phyloP scores from a whole-genome alignment of 2,113 vertebrate species.

The Pseudorhombus dupliciocellatus region DNA sequence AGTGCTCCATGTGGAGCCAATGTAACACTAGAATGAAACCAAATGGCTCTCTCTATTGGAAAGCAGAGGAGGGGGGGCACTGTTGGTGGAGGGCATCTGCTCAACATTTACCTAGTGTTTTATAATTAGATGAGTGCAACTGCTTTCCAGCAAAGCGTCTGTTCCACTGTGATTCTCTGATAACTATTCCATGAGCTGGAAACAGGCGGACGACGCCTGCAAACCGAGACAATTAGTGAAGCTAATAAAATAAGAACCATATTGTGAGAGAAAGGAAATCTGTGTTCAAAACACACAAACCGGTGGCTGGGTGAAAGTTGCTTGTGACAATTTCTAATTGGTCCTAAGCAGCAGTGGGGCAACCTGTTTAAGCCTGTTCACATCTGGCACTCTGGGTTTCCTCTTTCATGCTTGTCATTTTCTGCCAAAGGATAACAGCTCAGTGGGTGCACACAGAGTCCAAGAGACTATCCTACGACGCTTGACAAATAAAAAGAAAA shows the following conservation, averaged over 20 bases:
- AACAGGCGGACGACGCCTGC: conserved; percentile 49
- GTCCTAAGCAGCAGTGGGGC: conserved; percentile 61
- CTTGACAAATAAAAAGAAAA: neutral
- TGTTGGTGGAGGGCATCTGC: conserved; percentile 78
- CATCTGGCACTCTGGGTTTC: conserved; percentile 61
- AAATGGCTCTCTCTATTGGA: conserved; percentile 80
- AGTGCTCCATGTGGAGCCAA: conserved; percentile 70
- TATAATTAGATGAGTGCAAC: conserved; percentile 82
- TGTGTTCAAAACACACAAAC: conserved; percentile 62
- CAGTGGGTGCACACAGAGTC: conserved; percentile 22
- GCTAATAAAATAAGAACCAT: conserved; percentile 73
- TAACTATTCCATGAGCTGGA: conserved; percentile 62
- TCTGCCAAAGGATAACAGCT: conserved; percentile 48
- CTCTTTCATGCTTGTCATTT: conserved; percentile 34
- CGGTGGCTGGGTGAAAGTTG: conserved; percentile 41
- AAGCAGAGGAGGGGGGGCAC: conserved; percentile 52
- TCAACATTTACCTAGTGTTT: conserved; percentile 81
- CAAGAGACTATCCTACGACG: conserved; percentile 11
- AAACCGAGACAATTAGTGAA: conserved; percentile 67
- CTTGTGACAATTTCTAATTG: conserved; percentile 71
- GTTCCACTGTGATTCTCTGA: conserved; percentile 73
- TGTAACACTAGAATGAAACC: conserved; percentile 79
- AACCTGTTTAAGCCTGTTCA: conserved; percentile 64
- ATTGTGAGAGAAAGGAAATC: conserved; percentile 62
- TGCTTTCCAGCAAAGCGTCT: conserved; percentile 77